These are phyloP conservation scores for Pedionomus torquatus DNA, from an alignment of 2,113 vertebrate genomes.

Conservation along the genomic window DNA sequence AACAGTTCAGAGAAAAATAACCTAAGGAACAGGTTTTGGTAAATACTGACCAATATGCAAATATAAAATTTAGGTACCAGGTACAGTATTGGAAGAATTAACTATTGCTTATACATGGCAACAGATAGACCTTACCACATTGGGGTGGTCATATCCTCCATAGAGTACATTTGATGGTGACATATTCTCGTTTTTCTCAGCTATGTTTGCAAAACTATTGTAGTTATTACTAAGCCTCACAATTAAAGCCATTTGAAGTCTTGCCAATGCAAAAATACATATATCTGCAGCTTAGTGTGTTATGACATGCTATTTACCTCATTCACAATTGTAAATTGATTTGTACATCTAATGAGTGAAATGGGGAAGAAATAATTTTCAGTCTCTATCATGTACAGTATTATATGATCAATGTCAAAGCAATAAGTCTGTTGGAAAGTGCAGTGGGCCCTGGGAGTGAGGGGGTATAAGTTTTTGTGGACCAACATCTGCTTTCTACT, in stretches of 20 bases:
- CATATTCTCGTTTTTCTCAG: accelerated
- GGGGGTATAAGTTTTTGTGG: not conserved
- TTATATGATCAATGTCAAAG: not conserved
- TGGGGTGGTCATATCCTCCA: not conserved
- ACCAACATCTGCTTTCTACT: slow-evolving; percentile 27
- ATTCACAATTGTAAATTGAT: not conserved
- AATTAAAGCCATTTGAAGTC: not conserved
- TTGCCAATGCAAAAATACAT: accelerated
- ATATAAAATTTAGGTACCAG: not conserved
- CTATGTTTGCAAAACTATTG: accelerated
- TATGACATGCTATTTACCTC: not conserved
- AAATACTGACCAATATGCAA: not conserved
- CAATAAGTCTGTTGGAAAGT: not conserved
- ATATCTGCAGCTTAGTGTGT: not conserved
- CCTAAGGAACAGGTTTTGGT: not conserved
- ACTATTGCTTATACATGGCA: not conserved
- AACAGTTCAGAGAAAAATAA: not conserved
- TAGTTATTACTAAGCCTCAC: not conserved
- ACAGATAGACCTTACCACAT: accelerated
- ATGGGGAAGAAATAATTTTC: not conserved
- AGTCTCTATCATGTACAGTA: not conserved
- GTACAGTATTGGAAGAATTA: not conserved
- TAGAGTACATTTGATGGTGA: not conserved
- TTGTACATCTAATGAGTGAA: not conserved
- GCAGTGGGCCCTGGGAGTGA: not conserved